These are phyloP conservation scores for Melanotaenia trifasciata DNA, from an alignment of 2,797 vertebrate species.

Conservation along the genomic window DNA sequence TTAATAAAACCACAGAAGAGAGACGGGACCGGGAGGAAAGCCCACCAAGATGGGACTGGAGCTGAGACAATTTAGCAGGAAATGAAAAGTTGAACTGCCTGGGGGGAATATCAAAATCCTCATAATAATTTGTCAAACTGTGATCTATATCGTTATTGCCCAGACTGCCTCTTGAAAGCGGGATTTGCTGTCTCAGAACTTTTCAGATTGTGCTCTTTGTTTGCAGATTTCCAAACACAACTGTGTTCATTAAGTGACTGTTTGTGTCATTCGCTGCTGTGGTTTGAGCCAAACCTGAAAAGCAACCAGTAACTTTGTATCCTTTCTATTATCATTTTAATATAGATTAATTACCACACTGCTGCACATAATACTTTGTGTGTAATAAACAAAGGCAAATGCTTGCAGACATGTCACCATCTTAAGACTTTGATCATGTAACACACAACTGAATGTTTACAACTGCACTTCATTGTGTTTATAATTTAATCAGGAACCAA, in stretches of 20 bases:
- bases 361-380: background rate
- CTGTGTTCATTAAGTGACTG: slow-evolving; percentile 15
- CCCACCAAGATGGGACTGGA: slow-evolving; percentile 58
- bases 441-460: slow-evolving; percentile 18
- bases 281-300: slow-evolving; percentile 21
- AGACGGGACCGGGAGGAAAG: slow-evolving; percentile 58
- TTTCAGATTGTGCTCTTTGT: slow-evolving; percentile 46
- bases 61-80: slow-evolving; percentile 81
- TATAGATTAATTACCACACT: slow-evolving; percentile 8
- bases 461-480: slow-evolving; percentile 29
- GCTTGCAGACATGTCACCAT: background rate
- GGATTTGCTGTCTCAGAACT: slow-evolving; percentile 56
- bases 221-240: slow-evolving; percentile 25
- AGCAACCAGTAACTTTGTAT: slow-evolving; percentile 4
- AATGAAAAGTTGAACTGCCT: slow-evolving; percentile 87
- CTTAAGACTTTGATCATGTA: slow-evolving; percentile 26
- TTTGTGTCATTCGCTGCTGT: slow-evolving; percentile 15
- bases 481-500: slow-evolving; percentile 49
- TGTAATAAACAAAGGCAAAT: slow-evolving; percentile 20
- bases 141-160: slow-evolving; percentile 74
- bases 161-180: slow-evolving; percentile 45
- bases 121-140: slow-evolving; percentile 83
- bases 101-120: slow-evolving; percentile 80
- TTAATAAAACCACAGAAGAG: slow-evolving; percentile 84
- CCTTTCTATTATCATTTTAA: background rate